These are phyloP conservation scores for Pteria penguin DNA, from an alignment of 2,888 invertebrate species.

Conservation along the genomic window DNA sequence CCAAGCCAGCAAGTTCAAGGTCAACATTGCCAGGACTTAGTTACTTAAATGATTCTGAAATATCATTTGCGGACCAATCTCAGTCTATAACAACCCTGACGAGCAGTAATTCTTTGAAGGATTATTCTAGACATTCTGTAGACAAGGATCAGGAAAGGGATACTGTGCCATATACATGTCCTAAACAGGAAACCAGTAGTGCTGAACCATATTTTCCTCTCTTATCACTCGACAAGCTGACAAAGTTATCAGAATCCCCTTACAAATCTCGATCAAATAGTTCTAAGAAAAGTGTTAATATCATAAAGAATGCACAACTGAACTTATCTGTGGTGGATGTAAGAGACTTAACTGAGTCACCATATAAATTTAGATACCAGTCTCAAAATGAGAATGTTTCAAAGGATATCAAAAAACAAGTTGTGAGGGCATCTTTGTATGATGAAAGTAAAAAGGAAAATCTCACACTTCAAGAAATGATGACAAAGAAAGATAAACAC, in stretches of 20 bases:
- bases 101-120: neutral
- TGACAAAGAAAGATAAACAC: neutral
- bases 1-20: neutral
- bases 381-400: neutral
- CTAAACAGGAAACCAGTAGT: neutral
- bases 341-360: slow-evolving; percentile 29
- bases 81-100: too few species aligned
- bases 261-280: slow-evolving; percentile 29
- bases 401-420: too few species aligned
- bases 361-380: slow-evolving; percentile 36
- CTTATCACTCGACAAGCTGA: slow-evolving; percentile 7
- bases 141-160: neutral
- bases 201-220: neutral
- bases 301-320: neutral
- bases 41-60: slow-evolving; percentile 27
- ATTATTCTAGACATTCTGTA: neutral
- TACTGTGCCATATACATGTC: neutral
- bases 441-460: neutral
- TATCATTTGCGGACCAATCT: too few species aligned
- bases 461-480: neutral
- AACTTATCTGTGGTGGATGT: neutral
- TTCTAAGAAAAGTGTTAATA: neutral
- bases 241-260: slow-evolving; percentile 31
- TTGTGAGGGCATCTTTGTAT: too few species aligned
- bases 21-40: slow-evolving; percentile 32